These are phyloP conservation scores for Nestor notabilis DNA, from an alignment of 2,113 vertebrate species.

Conservation along the genomic window DNA sequence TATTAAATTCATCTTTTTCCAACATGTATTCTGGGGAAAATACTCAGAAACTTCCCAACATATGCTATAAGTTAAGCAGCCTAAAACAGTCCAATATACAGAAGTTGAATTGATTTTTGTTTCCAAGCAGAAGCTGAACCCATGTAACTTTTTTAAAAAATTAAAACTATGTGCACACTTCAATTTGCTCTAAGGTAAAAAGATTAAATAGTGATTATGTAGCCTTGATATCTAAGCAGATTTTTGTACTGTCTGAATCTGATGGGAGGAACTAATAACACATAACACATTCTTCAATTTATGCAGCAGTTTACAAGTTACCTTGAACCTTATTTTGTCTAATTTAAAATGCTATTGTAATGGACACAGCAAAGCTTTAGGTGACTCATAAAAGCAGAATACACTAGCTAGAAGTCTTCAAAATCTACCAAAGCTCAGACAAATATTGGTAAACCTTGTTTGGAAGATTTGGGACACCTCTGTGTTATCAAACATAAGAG, in stretches of 20 bases:
- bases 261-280: not conserved
- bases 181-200: rapidly evolving
- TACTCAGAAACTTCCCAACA: not conserved
- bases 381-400: not conserved
- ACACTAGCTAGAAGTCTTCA: not conserved
- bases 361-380: not conserved
- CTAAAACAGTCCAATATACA: not conserved
- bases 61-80: not conserved
- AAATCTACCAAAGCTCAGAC: not conserved
- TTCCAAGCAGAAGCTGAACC: not conserved
- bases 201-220: not conserved
- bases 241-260: not conserved
- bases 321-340: not conserved
- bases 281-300: not conserved
- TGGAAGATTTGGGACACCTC: not conserved
- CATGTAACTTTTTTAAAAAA: not conserved
- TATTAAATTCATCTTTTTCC: not conserved
- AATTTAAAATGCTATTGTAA: not conserved
- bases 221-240: not conserved
- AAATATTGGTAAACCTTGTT: not conserved
- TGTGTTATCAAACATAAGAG: not conserved
- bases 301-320: not conserved
- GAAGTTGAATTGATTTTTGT: not conserved
- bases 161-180: not conserved
- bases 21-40: not conserved